Conservation (phyloP, 2,797 vertebrate species). For the Dermochelys coriacea region DNA sequence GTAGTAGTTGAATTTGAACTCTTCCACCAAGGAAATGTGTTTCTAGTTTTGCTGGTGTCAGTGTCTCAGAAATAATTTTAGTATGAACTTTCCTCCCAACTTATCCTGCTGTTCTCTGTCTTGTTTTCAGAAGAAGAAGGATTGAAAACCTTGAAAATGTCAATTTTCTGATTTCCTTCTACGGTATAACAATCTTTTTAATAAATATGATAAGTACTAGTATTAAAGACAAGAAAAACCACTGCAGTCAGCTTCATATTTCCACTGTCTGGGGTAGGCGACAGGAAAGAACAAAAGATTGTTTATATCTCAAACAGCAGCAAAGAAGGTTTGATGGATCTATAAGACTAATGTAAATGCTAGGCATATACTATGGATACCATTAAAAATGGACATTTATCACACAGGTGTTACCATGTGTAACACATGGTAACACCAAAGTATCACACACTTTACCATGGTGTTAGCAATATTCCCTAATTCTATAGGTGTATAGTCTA, state of each 20-base stretch:
- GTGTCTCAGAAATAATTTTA: constrained; percentile 55
- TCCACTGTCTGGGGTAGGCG: background rate
- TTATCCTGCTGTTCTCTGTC: constrained; percentile 59
- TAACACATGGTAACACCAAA: no score
- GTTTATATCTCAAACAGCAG: background rate
- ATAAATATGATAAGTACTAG: background rate
- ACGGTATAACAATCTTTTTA: background rate
- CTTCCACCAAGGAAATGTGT: constrained; percentile 26
- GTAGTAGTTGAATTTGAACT: background rate
- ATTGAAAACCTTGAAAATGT: background rate
- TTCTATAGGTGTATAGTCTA: background rate
- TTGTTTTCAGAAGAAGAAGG: constrained; percentile 25
- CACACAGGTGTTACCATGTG: background rate
- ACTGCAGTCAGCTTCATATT: background rate
- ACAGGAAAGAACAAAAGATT: background rate
- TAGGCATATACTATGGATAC: background rate
- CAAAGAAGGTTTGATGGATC: background rate
- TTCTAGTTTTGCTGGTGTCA: constrained; percentile 36
- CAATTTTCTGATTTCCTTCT: constrained; percentile 4
- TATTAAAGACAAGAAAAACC: background rate
- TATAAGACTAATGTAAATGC: background rate
- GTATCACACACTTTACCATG: no score
- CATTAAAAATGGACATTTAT: background rate
- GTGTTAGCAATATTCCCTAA: background rate
- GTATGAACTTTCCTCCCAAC: constrained; percentile 51